Percentiles rank a stretch among this genome's conserved stretches.
Conservation (phyloP, 2,113 vertebrate species). For the Cochlearius cochlearius region DNA sequence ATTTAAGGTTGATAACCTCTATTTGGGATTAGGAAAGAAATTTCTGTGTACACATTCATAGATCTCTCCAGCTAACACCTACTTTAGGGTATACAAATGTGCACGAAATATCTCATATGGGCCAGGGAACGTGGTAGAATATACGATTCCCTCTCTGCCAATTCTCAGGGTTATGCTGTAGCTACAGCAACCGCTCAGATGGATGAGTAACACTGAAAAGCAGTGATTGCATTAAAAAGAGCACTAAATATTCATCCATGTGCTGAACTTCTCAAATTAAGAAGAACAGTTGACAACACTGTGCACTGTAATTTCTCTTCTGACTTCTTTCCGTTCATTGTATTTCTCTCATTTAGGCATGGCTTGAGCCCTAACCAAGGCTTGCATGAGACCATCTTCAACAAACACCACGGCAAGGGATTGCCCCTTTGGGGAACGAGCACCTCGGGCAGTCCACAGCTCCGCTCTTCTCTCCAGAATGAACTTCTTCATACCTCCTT, state of each 20-base stretch:
- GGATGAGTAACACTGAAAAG: neutral
- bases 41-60: neutral
- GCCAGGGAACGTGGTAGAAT: neutral
- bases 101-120: neutral
- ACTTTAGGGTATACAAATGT: neutral
- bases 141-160: neutral
- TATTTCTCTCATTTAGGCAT: neutral
- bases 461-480: neutral
- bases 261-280: neutral
- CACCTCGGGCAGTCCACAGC: neutral
- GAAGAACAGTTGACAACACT: neutral
- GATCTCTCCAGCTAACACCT: neutral
- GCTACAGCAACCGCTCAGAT: conserved; percentile 25
- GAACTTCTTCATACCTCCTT: neutral
- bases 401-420: neutral
- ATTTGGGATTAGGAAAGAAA: neutral
- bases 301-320: neutral
- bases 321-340: neutral
- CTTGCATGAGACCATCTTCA: neutral
- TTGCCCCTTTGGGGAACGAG: neutral
- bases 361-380: neutral
- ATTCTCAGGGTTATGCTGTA: neutral
- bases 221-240: neutral
- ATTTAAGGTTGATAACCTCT: neutral
- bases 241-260: neutral